Evolutionary conservation across 2,113 vertebrate species (phyloP).

Genomic region (Dissostichus mawsoni): DNA sequence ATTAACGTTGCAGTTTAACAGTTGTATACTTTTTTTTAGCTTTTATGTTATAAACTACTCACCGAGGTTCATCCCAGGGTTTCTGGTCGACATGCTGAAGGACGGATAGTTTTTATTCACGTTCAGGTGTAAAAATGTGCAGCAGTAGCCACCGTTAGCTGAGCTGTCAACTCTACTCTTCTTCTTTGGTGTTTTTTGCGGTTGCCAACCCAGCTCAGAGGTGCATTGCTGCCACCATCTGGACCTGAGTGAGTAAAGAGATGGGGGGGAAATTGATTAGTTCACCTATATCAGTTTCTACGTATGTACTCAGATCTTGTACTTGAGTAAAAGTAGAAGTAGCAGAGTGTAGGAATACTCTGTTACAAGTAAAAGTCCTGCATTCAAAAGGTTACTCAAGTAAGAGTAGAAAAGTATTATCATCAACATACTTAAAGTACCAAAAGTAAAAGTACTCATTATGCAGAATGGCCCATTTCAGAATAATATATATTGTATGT

Average conservation of each 20-base stretch:
- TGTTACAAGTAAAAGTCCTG: no score
- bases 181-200: background rate
- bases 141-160: background rate
- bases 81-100: slow-evolving; percentile 39
- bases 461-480: no score
- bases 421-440: no score
- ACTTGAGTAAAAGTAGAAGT: no score
- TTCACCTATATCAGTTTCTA: no score
- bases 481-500: no score
- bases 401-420: no score
- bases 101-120: background rate
- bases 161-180: background rate
- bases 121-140: background rate
- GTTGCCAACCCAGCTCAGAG: background rate
- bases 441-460: no score
- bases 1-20: background rate
- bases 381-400: no score
- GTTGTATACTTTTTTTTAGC: fast-evolving
- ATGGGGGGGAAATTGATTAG: background rate
- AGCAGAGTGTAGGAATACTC: no score
- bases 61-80: slow-evolving; percentile 56
- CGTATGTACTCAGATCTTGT: no score
- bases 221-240: background rate
- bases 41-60: background rate
- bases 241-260: background rate